phyloP scores from a whole-genome alignment of 1,140 invertebrate species.

The Apis florea region DNA sequence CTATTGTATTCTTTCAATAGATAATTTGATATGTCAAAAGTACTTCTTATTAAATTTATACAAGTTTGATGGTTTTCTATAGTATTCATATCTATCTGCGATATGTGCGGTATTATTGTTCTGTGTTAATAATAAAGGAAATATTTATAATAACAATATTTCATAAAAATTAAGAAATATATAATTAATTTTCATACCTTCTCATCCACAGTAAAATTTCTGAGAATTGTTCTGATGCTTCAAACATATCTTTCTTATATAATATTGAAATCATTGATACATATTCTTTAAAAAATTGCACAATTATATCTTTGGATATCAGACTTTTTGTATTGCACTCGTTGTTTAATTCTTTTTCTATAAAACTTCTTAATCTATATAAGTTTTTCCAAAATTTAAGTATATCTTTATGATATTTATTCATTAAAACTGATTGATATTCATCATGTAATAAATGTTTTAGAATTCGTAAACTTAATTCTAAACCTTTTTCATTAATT shows the following conservation, averaged over 20 bases:
- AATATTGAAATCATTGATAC: slow-evolving; percentile 51
- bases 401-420: slow-evolving; percentile 50
- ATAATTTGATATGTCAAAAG: slow-evolving; percentile 50
- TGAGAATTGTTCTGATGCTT: slow-evolving; percentile 48
- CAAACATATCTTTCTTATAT: slow-evolving; percentile 48
- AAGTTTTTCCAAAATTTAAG: slow-evolving; percentile 53
- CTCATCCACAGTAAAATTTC: slow-evolving; percentile 50
- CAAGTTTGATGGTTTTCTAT: slow-evolving; percentile 35
- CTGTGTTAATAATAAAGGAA: slow-evolving; percentile 39
- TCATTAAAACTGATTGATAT: slow-evolving; percentile 47
- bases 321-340: neutral
- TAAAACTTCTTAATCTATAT: slow-evolving; percentile 29
- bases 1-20: slow-evolving; percentile 50
- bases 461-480: slow-evolving; percentile 43
- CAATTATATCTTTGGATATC: slow-evolving; percentile 34
- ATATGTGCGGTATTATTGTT: slow-evolving; percentile 47
- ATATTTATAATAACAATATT: neutral
- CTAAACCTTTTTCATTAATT: slow-evolving; percentile 30
- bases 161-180: neutral
- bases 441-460: slow-evolving; percentile 47
- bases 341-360: slow-evolving; percentile 42
- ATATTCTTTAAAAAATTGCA: slow-evolving; percentile 53
- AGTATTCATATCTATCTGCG: slow-evolving; percentile 6
- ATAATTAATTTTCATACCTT: slow-evolving; percentile 42
- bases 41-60: slow-evolving; percentile 55